phyloP scores from a whole-genome alignment of 2,113 vertebrate genomes.

The Chascanopsetta lugubris region DNA sequence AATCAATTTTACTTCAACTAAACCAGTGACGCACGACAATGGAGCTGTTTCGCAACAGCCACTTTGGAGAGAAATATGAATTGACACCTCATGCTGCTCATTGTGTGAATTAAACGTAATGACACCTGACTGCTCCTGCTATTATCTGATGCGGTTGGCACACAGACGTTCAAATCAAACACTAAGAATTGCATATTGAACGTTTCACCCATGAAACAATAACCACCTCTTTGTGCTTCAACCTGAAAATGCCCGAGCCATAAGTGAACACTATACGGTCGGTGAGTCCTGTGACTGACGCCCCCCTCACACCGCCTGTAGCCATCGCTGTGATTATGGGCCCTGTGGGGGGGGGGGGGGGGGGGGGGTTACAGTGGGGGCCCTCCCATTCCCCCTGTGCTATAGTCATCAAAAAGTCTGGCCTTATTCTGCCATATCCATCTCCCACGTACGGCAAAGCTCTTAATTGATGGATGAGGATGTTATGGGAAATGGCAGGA shows the following conservation, averaged over 20 bases:
- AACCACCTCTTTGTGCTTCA: neutral
- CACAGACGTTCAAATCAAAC: too few relatives aligned
- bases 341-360: slow-evolving; percentile 32
- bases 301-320: slow-evolving; percentile 29
- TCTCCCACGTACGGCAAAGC: slow-evolving; percentile 82
- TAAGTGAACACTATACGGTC: slow-evolving; percentile 24
- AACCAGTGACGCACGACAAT: too few relatives aligned
- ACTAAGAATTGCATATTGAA: too few relatives aligned
- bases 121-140: too few relatives aligned
- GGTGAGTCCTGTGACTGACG: slow-evolving; percentile 30
- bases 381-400: slow-evolving; percentile 34
- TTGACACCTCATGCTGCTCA: too few relatives aligned
- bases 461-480: slow-evolving; percentile 92
- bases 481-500: slow-evolving; percentile 89
- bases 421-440: slow-evolving; percentile 80
- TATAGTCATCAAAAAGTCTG: slow-evolving; percentile 64
- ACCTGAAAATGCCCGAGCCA: slow-evolving; percentile 21
- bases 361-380: slow-evolving; percentile 18
- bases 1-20: too few relatives aligned
- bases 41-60: too few relatives aligned
- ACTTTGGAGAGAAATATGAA: too few relatives aligned
- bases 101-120: too few relatives aligned
- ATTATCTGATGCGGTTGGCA: too few relatives aligned
- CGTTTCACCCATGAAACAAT: too few relatives aligned
- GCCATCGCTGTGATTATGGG: slow-evolving; percentile 47